A percentile compares a stretch with the other conserved stretches of the same genome.
These are phyloP conservation scores for Zophobas morio DNA, from an alignment of 1,140 invertebrate genomes.

Conservation along the genomic window DNA sequence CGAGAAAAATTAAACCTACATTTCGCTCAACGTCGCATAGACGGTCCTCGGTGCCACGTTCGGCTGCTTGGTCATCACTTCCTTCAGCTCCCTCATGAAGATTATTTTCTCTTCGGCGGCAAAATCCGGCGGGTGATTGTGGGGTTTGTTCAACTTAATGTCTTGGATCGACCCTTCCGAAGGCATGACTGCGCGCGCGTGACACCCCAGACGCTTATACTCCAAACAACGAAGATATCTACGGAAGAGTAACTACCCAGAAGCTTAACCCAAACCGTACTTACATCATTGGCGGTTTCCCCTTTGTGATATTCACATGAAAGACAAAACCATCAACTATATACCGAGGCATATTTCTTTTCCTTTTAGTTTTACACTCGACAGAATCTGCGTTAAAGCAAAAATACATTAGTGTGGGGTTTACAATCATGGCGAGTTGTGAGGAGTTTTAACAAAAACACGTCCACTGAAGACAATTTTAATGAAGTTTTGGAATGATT, in stretches of 20 bases:
- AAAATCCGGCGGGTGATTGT: conserved; percentile 64
- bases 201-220: conserved; percentile 63
- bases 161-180: conserved; percentile 61
- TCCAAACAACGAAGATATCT: conserved; percentile 61
- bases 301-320: conserved; percentile 65
- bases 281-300: conserved; percentile 64
- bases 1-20: conserved; percentile 52
- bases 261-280: conserved; percentile 50
- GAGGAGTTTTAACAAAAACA: too few relatives aligned
- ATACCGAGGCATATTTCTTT: conserved; percentile 63
- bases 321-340: conserved; percentile 65
- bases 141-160: conserved; percentile 63
- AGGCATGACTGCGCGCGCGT: conserved; percentile 62
- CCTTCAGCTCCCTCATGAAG: conserved; percentile 62
- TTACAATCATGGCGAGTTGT: too few relatives aligned
- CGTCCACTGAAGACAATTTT: too few relatives aligned
- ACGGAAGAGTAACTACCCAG: neutral
- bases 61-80: conserved; percentile 58
- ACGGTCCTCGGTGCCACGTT: conserved; percentile 54
- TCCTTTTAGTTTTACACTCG: conserved; percentile 52
- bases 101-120: conserved; percentile 64
- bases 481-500: neutral
- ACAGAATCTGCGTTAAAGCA: conserved; percentile 21
- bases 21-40: conserved; percentile 58
- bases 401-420: conserved; percentile 7